Conservation (phyloP, 2,797 vertebrate species). For the Sebastes elongatus region DNA sequence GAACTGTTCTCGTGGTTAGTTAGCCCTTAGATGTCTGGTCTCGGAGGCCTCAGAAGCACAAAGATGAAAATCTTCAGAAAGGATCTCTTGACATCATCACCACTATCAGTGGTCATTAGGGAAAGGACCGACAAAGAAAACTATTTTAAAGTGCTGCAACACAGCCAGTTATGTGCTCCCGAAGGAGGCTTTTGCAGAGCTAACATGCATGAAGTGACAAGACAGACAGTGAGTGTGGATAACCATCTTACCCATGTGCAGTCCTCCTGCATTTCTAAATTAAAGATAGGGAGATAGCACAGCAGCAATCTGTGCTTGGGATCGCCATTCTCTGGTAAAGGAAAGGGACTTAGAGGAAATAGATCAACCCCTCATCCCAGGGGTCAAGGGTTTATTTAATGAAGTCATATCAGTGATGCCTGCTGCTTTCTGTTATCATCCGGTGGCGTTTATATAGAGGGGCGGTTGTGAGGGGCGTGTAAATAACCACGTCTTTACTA, state of each 20-base stretch:
- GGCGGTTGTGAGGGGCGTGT: conserved; percentile 17
- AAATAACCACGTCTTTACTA: conserved; percentile 12
- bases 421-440: conserved; percentile 37
- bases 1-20: conserved; percentile 30
- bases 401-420: conserved; percentile 64
- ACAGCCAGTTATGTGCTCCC: conserved; percentile 45
- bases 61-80: conserved; percentile 47
- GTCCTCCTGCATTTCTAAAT: conserved; percentile 82
- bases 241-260: conserved; percentile 74
- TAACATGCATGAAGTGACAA: conserved; percentile 71
- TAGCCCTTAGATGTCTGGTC: conserved; percentile 24
- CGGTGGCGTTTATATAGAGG: conserved; percentile 20
- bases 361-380: conserved; percentile 64
- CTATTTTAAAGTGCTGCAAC: conserved; percentile 58
- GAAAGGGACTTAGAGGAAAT: conserved; percentile 69
- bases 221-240: conserved; percentile 72
- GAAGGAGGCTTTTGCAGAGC: conserved; percentile 58
- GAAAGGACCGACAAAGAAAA: conserved; percentile 58
- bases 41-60: conserved; percentile 37
- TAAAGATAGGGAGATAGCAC: conserved; percentile 83
- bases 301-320: conserved; percentile 53
- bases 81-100: conserved; percentile 49
- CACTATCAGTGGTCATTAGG: conserved; percentile 48
- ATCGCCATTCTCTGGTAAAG: conserved; percentile 64
- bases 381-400: conserved; percentile 78